Evolutionary conservation across 2,797 vertebrate species (phyloP).

Genomic region (Arrhamphus sclerolepis): DNA sequence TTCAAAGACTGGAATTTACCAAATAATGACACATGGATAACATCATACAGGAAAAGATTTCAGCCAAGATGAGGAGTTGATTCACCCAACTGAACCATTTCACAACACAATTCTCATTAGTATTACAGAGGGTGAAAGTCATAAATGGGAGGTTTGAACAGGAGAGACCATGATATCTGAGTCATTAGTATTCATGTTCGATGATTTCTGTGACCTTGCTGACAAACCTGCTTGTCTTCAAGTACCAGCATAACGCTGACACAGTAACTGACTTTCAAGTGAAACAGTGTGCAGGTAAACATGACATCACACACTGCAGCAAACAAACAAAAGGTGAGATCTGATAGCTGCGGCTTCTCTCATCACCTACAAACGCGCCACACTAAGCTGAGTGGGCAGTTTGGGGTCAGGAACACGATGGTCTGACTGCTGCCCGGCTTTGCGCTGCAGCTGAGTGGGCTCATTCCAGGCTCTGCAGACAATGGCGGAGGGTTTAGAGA

Average conservation of each 20-base stretch:
- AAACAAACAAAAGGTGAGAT: slow-evolving; percentile 29
- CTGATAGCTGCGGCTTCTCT: slow-evolving; percentile 43
- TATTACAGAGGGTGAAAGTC: no score
- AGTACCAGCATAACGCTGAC: slow-evolving; percentile 2
- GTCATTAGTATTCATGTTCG: not conserved
- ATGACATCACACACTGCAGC: slow-evolving; percentile 37
- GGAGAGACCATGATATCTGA: not conserved
- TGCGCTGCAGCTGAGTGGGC: slow-evolving; percentile 82
- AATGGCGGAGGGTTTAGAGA: slow-evolving; percentile 80
- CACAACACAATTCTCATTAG: not conserved
- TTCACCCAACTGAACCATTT: not conserved
- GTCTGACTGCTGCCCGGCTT: slow-evolving; percentile 76
- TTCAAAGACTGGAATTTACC: not conserved
- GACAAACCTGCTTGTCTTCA: slow-evolving; percentile 28
- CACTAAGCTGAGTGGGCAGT: slow-evolving; percentile 81
- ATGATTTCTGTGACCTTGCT: not conserved
- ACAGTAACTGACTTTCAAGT: slow-evolving; percentile 42
- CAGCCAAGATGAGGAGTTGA: not conserved
- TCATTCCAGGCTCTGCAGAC: slow-evolving; percentile 82
- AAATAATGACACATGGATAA: not conserved
- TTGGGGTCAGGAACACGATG: slow-evolving; percentile 68
- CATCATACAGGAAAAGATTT: not conserved
- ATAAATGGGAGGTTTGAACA: not conserved
- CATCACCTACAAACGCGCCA: slow-evolving; percentile 31
- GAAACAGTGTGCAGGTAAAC: slow-evolving; percentile 32